Conservation (phyloP, 2,888 invertebrate genomes). For the Drosophila kokeensis region DNA sequence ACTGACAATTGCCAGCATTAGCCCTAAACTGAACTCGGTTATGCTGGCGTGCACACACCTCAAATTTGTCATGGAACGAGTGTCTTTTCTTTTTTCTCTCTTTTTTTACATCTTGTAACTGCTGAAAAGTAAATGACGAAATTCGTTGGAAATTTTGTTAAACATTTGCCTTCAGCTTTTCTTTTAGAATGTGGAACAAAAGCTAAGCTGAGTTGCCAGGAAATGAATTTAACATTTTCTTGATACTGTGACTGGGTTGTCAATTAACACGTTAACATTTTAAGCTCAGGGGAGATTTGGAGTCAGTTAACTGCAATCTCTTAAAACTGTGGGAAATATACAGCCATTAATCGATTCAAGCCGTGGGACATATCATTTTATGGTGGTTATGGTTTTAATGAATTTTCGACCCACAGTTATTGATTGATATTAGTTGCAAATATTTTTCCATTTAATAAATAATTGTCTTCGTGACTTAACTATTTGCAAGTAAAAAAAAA, state of each 20-base stretch:
- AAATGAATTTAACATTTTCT: neutral
- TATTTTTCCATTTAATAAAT: neutral
- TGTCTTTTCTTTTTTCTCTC: neutral
- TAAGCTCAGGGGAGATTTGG: neutral
- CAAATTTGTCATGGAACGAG: slow-evolving; percentile 41
- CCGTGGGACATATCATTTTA: neutral
- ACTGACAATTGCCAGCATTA: slow-evolving; percentile 38
- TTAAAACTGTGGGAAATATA: neutral
- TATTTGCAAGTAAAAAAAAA: neutral
- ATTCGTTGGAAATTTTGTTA: slow-evolving; percentile 24
- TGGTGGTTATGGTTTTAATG: neutral
- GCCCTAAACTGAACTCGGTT: slow-evolving; percentile 19
- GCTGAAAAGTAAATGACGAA: neutral
- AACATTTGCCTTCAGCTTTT: neutral
- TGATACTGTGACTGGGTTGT: neutral
- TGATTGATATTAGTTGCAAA: neutral
- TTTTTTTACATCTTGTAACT: slow-evolving; percentile 5
- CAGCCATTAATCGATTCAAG: neutral
- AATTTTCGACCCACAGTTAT: neutral
- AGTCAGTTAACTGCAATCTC: neutral
- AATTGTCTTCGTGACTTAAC: slow-evolving; percentile 1
- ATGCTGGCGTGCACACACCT: slow-evolving; percentile 48
- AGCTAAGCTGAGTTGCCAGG: neutral
- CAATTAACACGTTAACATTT: neutral
- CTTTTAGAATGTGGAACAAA: slow-evolving; percentile 11